Evolutionary conservation across 1,140 invertebrate species (phyloP), one percentile per base, ranked within the genome.

Genomic region (Lasioglossum albipes): DNA sequence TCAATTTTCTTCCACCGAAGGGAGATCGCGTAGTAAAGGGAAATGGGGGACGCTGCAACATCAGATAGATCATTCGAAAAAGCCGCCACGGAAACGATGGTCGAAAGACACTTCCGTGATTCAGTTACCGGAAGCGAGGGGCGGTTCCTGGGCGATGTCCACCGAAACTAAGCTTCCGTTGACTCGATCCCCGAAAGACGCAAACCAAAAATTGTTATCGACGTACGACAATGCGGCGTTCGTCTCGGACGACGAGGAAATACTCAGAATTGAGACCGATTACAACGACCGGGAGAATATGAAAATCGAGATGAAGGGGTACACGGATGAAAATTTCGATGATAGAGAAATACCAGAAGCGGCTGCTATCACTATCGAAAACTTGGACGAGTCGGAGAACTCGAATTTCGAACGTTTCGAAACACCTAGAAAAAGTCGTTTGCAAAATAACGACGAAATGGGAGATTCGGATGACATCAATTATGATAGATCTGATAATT

Each of bases 201-300:
- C 18, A 2, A 82, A 81, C 10, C 74, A 78, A 16, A 31, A 72
- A 45, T 52, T 59, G 0, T 62, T 74, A 2, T 70, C 75, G 0
- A 85, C 64, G 7, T 85, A 85, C 20, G 89, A 91, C 31, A 92
- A 93, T 64, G 78, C 85, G 2, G 89, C 81, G 12, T 93, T 91
- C 68, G 76, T 84, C 31, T 89, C 87, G 0, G 91, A 92, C 69
- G 69, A 81, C 59, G 87, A 92, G n/a, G 88, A 90, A 70, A 79
- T 93, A 65, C 80, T 93, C 3, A 84, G 86, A 41, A 91, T 93
- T 16, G 92, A 93, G 81, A 93, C 90, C 0, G 84, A 91, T 74
- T 79, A 90, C 42, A n/a, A 59, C 20, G 73, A 87, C 65, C 72
- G 72, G n/a, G 75, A 89, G 20, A 22, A 83, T 12, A 36, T 54